phyloP scores from a whole-genome alignment of 1,140 invertebrate genomes.

The Sesamia nonagrioides region DNA sequence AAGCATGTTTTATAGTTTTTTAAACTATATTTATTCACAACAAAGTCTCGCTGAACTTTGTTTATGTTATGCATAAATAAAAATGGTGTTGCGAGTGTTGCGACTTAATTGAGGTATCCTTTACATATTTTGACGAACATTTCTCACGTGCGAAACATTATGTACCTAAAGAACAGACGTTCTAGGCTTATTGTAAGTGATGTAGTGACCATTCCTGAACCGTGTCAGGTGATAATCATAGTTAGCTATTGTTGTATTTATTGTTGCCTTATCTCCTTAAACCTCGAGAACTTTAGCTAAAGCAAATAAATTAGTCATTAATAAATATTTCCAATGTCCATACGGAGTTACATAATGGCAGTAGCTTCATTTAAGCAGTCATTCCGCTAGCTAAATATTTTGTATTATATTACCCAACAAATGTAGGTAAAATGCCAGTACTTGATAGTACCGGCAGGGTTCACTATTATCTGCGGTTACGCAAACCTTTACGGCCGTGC shows the following conservation, averaged over 20 bases:
- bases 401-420: constrained; percentile 46
- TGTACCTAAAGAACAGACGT: neutral
- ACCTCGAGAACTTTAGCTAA: constrained; percentile 22
- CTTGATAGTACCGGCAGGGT: constrained; percentile 19
- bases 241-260: constrained; percentile 27
- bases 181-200: constrained; percentile 24
- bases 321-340: constrained; percentile 25
- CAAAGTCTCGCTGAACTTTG: neutral
- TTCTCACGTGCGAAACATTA: neutral
- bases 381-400: constrained; percentile 27
- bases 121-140: neutral
- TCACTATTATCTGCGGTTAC: constrained; percentile 40
- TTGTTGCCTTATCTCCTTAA: constrained; percentile 14
- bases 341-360: constrained; percentile 31
- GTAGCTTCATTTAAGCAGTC: neutral
- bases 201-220: constrained; percentile 20
- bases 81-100: too few species aligned
- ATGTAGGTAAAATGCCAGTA: constrained; percentile 38
- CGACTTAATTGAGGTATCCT: neutral
- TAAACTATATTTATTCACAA: too few species aligned
- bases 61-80: neutral
- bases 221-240: constrained; percentile 18
- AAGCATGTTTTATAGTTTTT: too few species aligned
- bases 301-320: constrained; percentile 34
- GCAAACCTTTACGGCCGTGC: constrained; percentile 49